Evolutionary conservation across 2,113 vertebrate genomes (phyloP).

Genomic region (Perognathus longimembris): DNA sequence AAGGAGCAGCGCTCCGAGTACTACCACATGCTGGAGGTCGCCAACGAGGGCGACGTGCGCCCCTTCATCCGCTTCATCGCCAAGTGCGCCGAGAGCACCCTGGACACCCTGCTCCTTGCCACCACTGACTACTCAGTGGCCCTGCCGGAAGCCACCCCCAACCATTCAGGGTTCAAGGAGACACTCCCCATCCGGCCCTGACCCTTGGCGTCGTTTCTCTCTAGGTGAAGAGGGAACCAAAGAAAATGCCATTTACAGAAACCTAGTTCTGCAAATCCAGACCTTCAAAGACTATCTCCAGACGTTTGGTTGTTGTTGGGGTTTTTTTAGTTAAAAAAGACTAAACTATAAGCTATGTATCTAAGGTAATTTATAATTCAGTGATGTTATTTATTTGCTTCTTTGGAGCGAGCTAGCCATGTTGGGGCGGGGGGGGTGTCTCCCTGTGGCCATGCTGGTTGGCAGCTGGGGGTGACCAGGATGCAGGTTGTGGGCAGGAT

Average conservation of each 20-base stretch:
- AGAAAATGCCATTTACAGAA: slow-evolving; percentile 35
- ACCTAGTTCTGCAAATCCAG: not conserved
- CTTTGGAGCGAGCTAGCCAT: not conserved
- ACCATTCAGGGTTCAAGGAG: slow-evolving; percentile 87
- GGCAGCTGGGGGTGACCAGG: not conserved
- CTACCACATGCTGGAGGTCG: slow-evolving; percentile 92
- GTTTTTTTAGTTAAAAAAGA: slow-evolving; percentile 32
- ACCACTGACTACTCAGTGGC: slow-evolving; percentile 94
- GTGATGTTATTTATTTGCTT: slow-evolving; percentile 74
- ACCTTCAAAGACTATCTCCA: slow-evolving; percentile 53
- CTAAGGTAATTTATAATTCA: slow-evolving; percentile 71
- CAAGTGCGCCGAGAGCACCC: slow-evolving; percentile 95
- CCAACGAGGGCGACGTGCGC: slow-evolving; percentile 96
- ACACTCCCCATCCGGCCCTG: slow-evolving; percentile 92
- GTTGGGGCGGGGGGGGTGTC: no score
- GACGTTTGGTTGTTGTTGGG: not conserved
- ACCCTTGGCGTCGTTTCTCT: not conserved
- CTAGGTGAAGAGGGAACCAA: not conserved
- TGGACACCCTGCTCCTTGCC: slow-evolving; percentile 96
- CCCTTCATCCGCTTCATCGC: slow-evolving; percentile 99
- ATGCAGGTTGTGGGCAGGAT: slow-evolving; percentile 39
- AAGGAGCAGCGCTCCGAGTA: slow-evolving; percentile 97
- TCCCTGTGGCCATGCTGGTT: not conserved
- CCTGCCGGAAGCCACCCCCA: slow-evolving; percentile 90
- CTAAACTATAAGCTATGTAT: slow-evolving; percentile 76